A percentile compares a stretch with the other conserved stretches of the same genome.
Conservation (phyloP, 2,888 invertebrate genomes). For the Hartigia nigra region DNA sequence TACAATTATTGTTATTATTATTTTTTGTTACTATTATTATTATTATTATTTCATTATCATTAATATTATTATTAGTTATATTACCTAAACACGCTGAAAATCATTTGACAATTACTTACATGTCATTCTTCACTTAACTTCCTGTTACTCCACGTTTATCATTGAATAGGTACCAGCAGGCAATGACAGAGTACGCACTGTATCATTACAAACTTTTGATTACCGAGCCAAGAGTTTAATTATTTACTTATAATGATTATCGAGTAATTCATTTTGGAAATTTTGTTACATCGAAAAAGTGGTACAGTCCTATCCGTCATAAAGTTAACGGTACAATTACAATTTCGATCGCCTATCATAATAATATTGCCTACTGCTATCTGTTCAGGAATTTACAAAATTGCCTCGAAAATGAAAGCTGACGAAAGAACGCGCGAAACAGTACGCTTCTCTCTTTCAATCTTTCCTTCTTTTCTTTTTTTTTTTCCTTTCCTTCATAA, state of each 20-base stretch:
- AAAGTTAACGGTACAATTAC: constrained; percentile 8
- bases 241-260: constrained; percentile 20
- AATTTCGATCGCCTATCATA: constrained; percentile 14
- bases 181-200: constrained; percentile 24
- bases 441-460: not conserved
- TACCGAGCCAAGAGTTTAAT: constrained; percentile 21
- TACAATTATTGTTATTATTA: not conserved
- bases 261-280: constrained; percentile 10
- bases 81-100: not conserved
- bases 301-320: not conserved
- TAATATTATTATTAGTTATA: not conserved
- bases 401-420: constrained; percentile 4
- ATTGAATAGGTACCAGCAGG: constrained; percentile 33
- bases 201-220: constrained; percentile 20
- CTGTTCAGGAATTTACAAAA: constrained; percentile 33
- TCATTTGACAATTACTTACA: not conserved
- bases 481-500: constrained; percentile 11
- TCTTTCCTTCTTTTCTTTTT: constrained; percentile 12
- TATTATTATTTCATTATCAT: not conserved
- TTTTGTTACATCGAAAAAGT: constrained; percentile 9
- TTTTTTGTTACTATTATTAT: not conserved
- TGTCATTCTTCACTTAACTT: constrained; percentile 1
- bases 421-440: not conserved
- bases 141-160: constrained; percentile 20
- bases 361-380: constrained; percentile 35